A percentile compares a stretch with the other conserved stretches of the same genome.
Conservation (phyloP, 2,113 vertebrate genomes). For the Polypterus senegalus region DNA sequence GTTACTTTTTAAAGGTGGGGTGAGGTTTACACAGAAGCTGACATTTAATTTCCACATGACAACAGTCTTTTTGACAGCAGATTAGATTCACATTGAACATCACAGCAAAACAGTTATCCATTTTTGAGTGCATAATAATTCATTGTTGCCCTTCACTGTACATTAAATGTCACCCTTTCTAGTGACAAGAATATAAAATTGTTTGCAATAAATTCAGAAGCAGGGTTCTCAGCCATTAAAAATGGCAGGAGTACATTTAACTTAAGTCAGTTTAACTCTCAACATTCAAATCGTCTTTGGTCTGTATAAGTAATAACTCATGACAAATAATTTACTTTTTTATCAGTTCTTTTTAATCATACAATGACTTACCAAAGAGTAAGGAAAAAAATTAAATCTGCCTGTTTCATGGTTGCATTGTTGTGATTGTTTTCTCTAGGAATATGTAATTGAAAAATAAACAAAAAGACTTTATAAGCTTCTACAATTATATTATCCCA, state of each 20-base stretch:
- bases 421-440: too few species aligned
- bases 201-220: conserved; percentile 16
- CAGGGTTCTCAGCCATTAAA: conserved; percentile 24
- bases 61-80: conserved; percentile 24
- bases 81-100: conserved; percentile 32
- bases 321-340: background rate
- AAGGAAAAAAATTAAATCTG: background rate
- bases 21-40: conserved; percentile 18
- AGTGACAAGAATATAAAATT: conserved; percentile 33
- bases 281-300: background rate
- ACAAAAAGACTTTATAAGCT: too few species aligned
- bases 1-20: conserved; percentile 9
- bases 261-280: conserved; percentile 6
- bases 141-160: conserved; percentile 28
- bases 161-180: conserved; percentile 33
- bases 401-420: background rate
- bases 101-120: conserved; percentile 32
- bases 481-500: too few species aligned
- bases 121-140: conserved; percentile 36
- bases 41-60: conserved; percentile 27
- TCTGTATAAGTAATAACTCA: background rate
- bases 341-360: conserved; percentile 5
- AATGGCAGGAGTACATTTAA: conserved; percentile 4
- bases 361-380: background rate
- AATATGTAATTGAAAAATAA: too few species aligned